Evolutionary conservation across 1,140 invertebrate species (phyloP), one percentile per base, ranked within the genome.

Genomic region (Reticulitermes speratus): DNA sequence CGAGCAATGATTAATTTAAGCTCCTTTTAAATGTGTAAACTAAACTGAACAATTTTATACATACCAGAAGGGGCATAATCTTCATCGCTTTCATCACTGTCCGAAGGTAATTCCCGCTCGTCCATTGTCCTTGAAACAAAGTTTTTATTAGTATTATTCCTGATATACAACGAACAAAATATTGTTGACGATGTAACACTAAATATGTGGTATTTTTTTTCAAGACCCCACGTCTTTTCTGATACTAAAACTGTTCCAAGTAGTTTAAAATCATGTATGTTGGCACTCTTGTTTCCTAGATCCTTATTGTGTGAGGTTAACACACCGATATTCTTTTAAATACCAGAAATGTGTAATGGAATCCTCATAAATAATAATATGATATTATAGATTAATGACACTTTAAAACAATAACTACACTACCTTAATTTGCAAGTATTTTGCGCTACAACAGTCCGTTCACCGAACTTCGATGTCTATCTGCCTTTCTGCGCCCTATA

Each of bases 1-100:
- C 3, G 14, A 12, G 45, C 45, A 1, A 48, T 48, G 45, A 48
- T 48, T 48, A 48, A 48, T 48, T 48, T 48, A 48, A 48, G 19
- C 52, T 19, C 19, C 19, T 21, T 16, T 55, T 55, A 55, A 38
- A 55, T 21, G 14, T 55, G 90, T 90, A 83, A 92, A 90, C 87
- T 91, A 91, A 55, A 55, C 52, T 38, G 38, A 84, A 85, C 87
- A 86, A 89, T 88, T 84, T 84, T 55, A 82, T 30, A 75, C 87
- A 91, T 91, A 89, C 90, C 91, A 83, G 89, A 89, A 65, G 91
- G 90, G 84, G 89, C 90, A 87, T 93, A 92, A 89, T 93, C 91
- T 88, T 92, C 91, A 87, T 93, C 92, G 88, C 90, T 93, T 19
- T 86, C 84, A 23, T 87, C 86, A 44, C 55, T 75, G 44, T 87